phyloP scores from a whole-genome alignment of 2,113 vertebrate genomes.

The Cettia cetti region DNA sequence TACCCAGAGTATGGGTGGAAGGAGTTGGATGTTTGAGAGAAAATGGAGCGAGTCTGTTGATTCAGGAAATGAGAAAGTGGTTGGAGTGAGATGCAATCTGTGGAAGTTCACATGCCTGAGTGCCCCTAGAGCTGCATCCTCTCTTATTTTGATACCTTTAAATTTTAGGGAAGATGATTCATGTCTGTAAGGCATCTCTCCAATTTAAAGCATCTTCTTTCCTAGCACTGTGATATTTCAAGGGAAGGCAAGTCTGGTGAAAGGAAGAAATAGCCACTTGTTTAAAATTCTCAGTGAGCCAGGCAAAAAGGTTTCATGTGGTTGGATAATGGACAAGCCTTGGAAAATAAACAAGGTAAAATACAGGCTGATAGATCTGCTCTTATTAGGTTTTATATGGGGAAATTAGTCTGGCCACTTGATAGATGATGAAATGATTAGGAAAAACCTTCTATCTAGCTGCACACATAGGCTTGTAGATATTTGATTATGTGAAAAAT shows the following conservation, averaged over 20 bases:
- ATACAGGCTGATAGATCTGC: neutral
- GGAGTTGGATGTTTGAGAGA: neutral
- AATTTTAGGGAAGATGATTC: neutral
- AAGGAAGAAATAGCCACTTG: neutral
- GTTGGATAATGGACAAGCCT: neutral
- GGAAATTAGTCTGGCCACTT: neutral
- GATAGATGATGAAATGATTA: neutral
- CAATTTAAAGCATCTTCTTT: neutral
- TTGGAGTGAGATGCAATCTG: neutral
- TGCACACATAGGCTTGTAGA: neutral
- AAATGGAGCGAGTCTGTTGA: neutral
- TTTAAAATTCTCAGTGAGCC: neutral
- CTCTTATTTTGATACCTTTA: neutral
- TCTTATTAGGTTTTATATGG: neutral
- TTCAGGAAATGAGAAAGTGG: neutral
- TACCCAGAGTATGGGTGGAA: neutral
- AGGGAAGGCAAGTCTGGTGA: neutral
- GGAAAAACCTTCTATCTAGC: neutral
- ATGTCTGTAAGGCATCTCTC: neutral
- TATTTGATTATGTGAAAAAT: conserved; percentile 11
- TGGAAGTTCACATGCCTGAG: neutral
- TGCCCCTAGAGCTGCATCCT: neutral
- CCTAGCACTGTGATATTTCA: neutral
- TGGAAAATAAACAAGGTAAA: neutral
- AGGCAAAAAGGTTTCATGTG: neutral